Percentiles rank a stretch among this genome's conserved stretches.
Evolutionary conservation across 2,888 invertebrate species (phyloP).

Genomic region (Autographa pulchrina): DNA sequence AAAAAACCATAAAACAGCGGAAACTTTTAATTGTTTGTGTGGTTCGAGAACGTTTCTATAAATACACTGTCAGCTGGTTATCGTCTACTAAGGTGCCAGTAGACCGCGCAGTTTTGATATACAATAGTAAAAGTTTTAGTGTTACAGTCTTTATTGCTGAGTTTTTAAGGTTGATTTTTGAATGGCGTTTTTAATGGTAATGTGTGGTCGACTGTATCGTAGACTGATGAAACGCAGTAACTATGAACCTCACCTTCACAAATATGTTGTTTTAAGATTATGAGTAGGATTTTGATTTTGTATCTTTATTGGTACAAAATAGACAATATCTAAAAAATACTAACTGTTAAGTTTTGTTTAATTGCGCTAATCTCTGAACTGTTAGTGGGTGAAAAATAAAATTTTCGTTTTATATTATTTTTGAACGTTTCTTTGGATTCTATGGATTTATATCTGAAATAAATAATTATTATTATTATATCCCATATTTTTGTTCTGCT

Average conservation of each 20-base stretch:
- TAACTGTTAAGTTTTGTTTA: too few species aligned
- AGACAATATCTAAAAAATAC: too few species aligned
- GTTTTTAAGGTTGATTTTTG: slow-evolving; percentile 19
- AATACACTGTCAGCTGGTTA: slow-evolving; percentile 23
- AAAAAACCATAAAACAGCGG: neutral
- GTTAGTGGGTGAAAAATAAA: too few species aligned
- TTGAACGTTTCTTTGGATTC: too few species aligned
- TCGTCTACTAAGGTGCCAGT: slow-evolving; percentile 33
- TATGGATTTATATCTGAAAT: too few species aligned
- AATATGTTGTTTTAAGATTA: neutral
- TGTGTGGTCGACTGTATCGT: neutral
- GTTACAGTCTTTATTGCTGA: neutral
- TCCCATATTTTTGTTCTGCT: too few species aligned
- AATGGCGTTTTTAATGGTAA: slow-evolving; percentile 12
- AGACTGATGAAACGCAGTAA: neutral
- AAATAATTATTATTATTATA: too few species aligned
- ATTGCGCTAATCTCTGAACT: too few species aligned
- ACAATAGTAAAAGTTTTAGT: neutral
- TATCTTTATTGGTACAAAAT: too few species aligned
- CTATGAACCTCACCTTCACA: neutral
- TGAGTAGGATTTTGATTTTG: too few species aligned
- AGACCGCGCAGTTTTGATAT: slow-evolving; percentile 21
- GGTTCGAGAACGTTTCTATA: neutral
- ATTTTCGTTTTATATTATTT: too few species aligned
- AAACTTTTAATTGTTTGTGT: slow-evolving; percentile 5